phyloP scores from a whole-genome alignment of 2,797 vertebrate species.

The Phrynocephalus guinanensis region DNA sequence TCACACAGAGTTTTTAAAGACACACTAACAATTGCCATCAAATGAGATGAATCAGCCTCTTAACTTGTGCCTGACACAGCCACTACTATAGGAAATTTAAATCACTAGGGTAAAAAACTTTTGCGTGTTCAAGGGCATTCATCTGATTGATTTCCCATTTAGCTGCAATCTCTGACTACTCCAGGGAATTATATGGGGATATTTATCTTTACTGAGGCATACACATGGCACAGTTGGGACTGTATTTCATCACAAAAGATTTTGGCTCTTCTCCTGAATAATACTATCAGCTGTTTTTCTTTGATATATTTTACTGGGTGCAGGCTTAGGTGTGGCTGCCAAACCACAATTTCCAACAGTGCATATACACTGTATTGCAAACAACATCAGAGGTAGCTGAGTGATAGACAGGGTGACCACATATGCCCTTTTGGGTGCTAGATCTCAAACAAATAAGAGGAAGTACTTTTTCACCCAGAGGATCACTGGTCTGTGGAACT shows the following conservation, averaged over 20 bases:
- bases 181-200: conserved; percentile 51
- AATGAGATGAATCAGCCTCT: conserved; percentile 19
- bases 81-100: conserved; percentile 52
- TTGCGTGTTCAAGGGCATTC: conserved; percentile 44
- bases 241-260: conserved; percentile 6
- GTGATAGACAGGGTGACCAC: not conserved
- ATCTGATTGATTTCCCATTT: conserved; percentile 45
- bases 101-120: conserved; percentile 48
- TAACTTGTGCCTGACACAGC: conserved; percentile 31
- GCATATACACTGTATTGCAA: not conserved
- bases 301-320: not conserved
- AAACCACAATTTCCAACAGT: conserved; percentile 22
- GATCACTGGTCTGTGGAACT: too few relatives aligned
- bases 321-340: not conserved
- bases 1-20: not conserved
- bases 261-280: conserved; percentile 24
- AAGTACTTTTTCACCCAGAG: too few relatives aligned
- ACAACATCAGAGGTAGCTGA: not conserved
- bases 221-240: conserved; percentile 11
- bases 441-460: too few relatives aligned
- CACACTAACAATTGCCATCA: not conserved
- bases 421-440: too few relatives aligned
- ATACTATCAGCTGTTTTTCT: conserved; percentile 12
- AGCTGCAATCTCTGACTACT: conserved; percentile 43
- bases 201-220: conserved; percentile 62